Conservation (phyloP, 2,113 vertebrate genomes). For the Monarcha castaneiventris region DNA sequence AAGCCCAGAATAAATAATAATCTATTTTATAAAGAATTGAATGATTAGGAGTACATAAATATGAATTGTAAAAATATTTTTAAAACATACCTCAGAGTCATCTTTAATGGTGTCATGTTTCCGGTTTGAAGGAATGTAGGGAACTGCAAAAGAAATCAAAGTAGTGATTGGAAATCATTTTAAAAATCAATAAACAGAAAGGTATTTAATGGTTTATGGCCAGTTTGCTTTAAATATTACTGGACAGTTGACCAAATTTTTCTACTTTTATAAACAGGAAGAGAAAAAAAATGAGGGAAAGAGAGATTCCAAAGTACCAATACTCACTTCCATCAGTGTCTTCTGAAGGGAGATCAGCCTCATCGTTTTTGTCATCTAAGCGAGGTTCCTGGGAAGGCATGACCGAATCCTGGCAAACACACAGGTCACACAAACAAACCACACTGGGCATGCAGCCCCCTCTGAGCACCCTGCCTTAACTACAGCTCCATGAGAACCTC, state of each 20-base stretch:
- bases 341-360: slow-evolving; percentile 84
- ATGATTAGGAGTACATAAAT: neutral
- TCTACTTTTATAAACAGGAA: neutral
- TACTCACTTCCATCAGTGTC: slow-evolving; percentile 87
- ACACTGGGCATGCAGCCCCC: neutral
- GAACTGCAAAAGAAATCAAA: slow-evolving; percentile 70
- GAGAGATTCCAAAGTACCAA: neutral
- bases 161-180: neutral
- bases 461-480: neutral
- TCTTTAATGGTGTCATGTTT: slow-evolving; percentile 86
- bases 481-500: neutral
- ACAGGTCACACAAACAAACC: neutral
- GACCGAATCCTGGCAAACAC: slow-evolving; percentile 86
- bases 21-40: neutral
- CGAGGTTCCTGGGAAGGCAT: slow-evolving; percentile 97
- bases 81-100: slow-evolving; percentile 83
- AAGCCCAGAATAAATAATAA: neutral
- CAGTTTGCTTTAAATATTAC: neutral
- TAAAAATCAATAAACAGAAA: neutral
- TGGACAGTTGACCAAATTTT: neutral
- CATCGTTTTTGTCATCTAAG: slow-evolving; percentile 83
- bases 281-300: neutral
- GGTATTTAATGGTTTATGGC: neutral
- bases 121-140: slow-evolving; percentile 85
- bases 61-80: neutral